These are phyloP conservation scores for Corvus moneduloides DNA, from an alignment of 2,113 vertebrate species.

Conservation along the genomic window DNA sequence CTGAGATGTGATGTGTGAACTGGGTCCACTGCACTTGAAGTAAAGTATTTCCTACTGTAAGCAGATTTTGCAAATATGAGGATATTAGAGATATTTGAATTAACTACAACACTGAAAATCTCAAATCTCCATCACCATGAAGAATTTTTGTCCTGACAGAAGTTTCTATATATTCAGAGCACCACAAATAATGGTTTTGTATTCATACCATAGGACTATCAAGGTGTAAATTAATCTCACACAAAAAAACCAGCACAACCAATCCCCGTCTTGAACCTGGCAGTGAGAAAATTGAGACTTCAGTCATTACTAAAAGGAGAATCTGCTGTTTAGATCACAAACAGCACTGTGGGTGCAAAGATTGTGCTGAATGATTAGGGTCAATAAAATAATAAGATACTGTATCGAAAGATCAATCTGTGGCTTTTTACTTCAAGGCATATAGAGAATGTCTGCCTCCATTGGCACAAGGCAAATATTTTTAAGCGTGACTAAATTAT, in stretches of 20 bases:
- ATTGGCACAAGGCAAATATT: background rate
- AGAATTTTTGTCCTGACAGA: background rate
- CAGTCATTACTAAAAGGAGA: background rate
- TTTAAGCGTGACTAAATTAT: background rate
- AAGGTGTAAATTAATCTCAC: background rate
- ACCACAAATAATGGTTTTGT: background rate
- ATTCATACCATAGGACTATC: background rate
- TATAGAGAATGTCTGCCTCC: background rate
- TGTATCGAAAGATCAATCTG: background rate
- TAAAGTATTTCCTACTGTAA: background rate
- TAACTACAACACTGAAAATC: background rate
- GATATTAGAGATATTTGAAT: background rate
- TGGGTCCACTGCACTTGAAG: accelerated
- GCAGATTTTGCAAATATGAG: background rate
- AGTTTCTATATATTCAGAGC: background rate
- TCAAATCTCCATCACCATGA: background rate
- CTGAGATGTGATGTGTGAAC: background rate
- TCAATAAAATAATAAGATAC: background rate
- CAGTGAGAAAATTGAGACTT: background rate
- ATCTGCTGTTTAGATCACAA: background rate
- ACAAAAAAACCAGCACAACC: background rate
- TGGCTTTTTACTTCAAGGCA: background rate
- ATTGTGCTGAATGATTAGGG: background rate
- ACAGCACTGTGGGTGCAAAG: background rate
- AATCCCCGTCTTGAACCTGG: background rate